Conservation (phyloP, 2,113 vertebrate genomes). For the Poeciliopsis retropinna region DNA sequence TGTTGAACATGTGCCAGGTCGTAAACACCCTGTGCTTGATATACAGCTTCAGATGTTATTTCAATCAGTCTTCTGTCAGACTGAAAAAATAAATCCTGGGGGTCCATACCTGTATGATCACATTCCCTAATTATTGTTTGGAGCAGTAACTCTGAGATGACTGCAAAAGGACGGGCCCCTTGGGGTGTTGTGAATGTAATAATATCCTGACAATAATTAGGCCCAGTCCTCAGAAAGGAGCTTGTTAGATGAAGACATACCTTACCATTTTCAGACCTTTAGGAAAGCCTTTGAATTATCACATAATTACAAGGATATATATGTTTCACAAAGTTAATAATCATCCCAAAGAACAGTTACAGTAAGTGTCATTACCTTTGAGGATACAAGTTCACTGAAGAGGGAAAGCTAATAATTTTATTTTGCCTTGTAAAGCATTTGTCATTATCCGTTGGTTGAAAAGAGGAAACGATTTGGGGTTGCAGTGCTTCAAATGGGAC, state of each 20-base stretch:
- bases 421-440: conserved; percentile 18
- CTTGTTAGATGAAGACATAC: conserved; percentile 62
- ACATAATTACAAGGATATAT: conserved; percentile 76
- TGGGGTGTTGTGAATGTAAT: conserved; percentile 72
- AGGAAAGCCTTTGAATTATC: conserved; percentile 72
- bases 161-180: conserved; percentile 63
- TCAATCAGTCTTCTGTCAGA: conserved; percentile 59
- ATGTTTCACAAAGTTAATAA: conserved; percentile 67
- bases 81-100: conserved; percentile 69
- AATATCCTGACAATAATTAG: conserved; percentile 76
- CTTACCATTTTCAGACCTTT: conserved; percentile 58
- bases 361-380: conserved; percentile 56
- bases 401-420: conserved; percentile 46
- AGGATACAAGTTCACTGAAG: conserved; percentile 47
- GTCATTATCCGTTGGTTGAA: conserved; percentile 27
- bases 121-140: conserved; percentile 73
- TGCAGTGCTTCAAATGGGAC: conserved; percentile 10
- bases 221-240: conserved; percentile 57
- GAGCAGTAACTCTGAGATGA: conserved; percentile 60
- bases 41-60: conserved; percentile 60
- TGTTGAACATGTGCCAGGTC: conserved; percentile 57
- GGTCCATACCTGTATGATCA: conserved; percentile 74
- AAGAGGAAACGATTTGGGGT: conserved; percentile 25
- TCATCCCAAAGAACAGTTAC: conserved; percentile 61
- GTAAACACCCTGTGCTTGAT: conserved; percentile 60